Conservation (phyloP, 2,888 invertebrate genomes). For the Epiblema foenella region DNA sequence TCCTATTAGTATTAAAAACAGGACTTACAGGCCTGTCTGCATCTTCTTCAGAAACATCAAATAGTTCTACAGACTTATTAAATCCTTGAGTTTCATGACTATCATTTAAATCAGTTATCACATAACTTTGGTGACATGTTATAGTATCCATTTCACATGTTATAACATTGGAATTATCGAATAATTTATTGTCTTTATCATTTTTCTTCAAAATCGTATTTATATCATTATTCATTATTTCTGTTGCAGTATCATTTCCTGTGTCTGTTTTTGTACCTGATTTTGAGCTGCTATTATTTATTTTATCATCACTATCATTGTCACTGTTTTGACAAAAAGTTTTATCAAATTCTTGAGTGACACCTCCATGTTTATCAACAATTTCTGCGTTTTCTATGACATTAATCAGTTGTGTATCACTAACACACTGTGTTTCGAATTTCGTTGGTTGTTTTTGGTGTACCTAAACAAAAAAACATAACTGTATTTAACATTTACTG, state of each 20-base stretch:
- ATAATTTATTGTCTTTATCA: slow-evolving; percentile 14
- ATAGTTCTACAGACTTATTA: slow-evolving; percentile 10
- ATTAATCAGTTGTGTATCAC: slow-evolving; percentile 71
- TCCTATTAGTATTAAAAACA: slow-evolving; percentile 52
- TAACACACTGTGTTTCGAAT: slow-evolving; percentile 72
- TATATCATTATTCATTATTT: background rate
- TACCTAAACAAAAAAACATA: slow-evolving; percentile 50
- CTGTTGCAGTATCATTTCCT: background rate
- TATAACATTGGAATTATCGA: slow-evolving; percentile 2
- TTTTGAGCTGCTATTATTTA: slow-evolving; percentile 1
- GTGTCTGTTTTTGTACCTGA: background rate
- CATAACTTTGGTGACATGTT: slow-evolving; percentile 18
- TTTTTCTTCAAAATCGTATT: background rate
- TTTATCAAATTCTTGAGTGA: slow-evolving; percentile 68
- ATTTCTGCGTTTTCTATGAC: slow-evolving; percentile 70
- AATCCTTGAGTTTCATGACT: slow-evolving; percentile 12
- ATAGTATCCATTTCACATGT: slow-evolving; percentile 39
- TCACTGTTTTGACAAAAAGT: slow-evolving; percentile 50
- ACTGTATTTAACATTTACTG: no score
- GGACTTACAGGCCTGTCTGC: slow-evolving; percentile 54
- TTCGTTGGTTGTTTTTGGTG: slow-evolving; percentile 50
- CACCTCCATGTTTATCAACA: slow-evolving; percentile 54
- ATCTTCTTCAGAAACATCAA: slow-evolving; percentile 13
- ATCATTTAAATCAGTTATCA: background rate
- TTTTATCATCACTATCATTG: slow-evolving; percentile 26